Conservation (phyloP, 2,888 invertebrate genomes). For the Cordilura impudica region DNA sequence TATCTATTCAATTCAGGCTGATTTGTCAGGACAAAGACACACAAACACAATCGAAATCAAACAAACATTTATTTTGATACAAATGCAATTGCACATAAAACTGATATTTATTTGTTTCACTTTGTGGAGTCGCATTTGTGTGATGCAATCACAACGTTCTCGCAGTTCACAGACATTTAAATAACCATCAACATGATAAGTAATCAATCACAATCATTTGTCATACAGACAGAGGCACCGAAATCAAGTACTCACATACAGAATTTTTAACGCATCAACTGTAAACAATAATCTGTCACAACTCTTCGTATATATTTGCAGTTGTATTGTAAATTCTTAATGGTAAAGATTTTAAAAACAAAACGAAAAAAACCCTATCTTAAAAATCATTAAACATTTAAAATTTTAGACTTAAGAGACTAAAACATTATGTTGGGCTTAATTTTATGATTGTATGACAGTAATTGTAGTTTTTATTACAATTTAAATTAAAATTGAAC, state of each 20-base stretch:
- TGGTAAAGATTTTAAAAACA: no score
- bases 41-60: not conserved
- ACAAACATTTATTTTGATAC: not conserved
- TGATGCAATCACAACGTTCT: not conserved
- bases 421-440: not conserved
- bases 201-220: not conserved
- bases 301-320: no score
- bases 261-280: not conserved
- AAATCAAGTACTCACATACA: not conserved
- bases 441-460: not conserved
- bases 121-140: not conserved
- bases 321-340: no score
- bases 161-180: not conserved
- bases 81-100: not conserved
- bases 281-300: not conserved
- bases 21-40: not conserved
- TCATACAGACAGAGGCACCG: not conserved
- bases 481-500: slow-evolving; percentile 3
- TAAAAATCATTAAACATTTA: not conserved
- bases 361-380: no score
- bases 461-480: not conserved
- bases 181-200: not conserved
- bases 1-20: not conserved
- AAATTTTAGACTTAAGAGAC: not conserved
- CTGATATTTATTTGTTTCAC: not conserved